phyloP scores from a whole-genome alignment of 2,113 vertebrate species.

The Origma solitaria region DNA sequence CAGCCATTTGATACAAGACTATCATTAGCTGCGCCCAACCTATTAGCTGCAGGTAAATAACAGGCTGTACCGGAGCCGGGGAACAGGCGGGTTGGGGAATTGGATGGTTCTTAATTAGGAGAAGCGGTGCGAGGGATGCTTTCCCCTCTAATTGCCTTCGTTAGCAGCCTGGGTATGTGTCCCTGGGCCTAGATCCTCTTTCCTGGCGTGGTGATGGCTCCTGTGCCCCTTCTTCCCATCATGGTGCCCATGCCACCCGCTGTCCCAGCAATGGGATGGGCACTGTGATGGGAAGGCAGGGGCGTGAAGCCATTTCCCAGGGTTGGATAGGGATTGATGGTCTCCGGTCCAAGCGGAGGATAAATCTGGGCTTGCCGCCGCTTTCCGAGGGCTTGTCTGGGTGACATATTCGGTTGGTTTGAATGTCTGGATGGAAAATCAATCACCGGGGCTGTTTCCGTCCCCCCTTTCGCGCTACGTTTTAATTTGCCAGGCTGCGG shows the following conservation, averaged over 20 bases:
- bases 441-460: conserved; percentile 36
- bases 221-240: rapidly evolving
- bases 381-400: conserved; percentile 49
- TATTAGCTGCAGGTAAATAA: conserved; percentile 81
- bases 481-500: conserved; percentile 68
- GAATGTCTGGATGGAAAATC: conserved; percentile 64
- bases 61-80: conserved; percentile 60
- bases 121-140: conserved; percentile 38
- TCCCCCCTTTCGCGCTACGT: neutral
- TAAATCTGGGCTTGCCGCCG: neutral
- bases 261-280: neutral
- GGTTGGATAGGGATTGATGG: conserved; percentile 46
- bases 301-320: neutral
- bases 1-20: conserved; percentile 71
- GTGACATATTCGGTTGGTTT: conserved; percentile 66
- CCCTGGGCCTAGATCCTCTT: neutral
- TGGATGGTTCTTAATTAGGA: conserved; percentile 71
- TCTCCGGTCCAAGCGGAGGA: neutral
- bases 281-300: neutral
- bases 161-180: conserved; percentile 5
- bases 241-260: neutral
- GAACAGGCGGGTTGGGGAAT: conserved; percentile 66
- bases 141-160: conserved; percentile 50
- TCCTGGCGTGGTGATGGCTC: rapidly evolving
- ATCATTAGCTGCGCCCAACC: conserved; percentile 65